Conservation (phyloP, 2,797 vertebrate genomes). For the Eurystomus glaucurus region DNA sequence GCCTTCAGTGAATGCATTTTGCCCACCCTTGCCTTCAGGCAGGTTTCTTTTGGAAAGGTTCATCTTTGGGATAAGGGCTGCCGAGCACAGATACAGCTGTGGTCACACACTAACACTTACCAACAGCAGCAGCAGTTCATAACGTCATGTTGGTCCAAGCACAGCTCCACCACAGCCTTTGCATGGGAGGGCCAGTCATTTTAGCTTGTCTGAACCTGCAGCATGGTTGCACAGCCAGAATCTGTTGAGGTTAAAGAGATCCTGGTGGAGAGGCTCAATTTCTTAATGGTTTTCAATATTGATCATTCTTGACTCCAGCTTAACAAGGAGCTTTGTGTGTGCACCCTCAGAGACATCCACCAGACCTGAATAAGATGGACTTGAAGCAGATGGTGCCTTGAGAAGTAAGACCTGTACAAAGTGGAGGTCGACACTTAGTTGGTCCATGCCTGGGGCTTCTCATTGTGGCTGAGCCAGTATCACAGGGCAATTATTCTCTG, state of each 20-base stretch:
- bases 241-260: neutral
- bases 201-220: neutral
- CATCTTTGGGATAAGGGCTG: neutral
- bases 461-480: neutral
- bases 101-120: neutral
- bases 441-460: neutral
- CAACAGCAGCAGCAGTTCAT: neutral
- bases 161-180: neutral
- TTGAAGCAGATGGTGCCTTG: neutral
- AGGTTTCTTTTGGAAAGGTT: neutral
- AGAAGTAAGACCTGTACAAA: neutral
- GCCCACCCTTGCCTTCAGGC: neutral
- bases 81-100: neutral
- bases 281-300: neutral
- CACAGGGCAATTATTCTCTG: neutral
- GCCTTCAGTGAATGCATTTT: neutral
- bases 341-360: neutral
- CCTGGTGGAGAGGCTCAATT: neutral
- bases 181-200: neutral
- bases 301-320: neutral
- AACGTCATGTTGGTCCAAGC: accelerated
- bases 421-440: neutral
- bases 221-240: neutral
- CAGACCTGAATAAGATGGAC: neutral
- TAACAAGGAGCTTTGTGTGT: neutral